Evolutionary conservation across 1,140 invertebrate species (phyloP), one percentile per base, ranked within the genome.

Genomic region (Asbolus verrucosus): DNA sequence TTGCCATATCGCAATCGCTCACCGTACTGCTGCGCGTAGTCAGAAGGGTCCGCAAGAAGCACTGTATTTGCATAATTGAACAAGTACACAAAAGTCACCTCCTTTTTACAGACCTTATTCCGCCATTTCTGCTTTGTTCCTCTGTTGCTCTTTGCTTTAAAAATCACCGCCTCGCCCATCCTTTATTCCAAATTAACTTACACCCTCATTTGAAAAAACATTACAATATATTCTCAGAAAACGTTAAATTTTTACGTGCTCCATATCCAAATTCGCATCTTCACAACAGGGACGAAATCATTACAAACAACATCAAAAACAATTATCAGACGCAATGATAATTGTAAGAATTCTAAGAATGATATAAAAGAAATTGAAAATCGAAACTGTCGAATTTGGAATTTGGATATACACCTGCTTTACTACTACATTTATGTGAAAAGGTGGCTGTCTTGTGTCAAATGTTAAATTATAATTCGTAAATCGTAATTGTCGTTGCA

Each of bases 61-160:
- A 62, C 16, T 61, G 50, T 59, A 71, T 71, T 71, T 71, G 65
- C 69, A 71, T 71, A 71, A 71, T 71, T 71, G 69, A 71, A 71
- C 61, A 71, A 71, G 69, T 71, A 71, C 63, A 71, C 38, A 59
- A 71, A 71, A 71, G 63, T 71, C 59, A 71, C 69, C 69, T 54
- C 63, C 62, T 71, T 43, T 71, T 61, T 61, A 50, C 61, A 65
- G 46, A 60, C 41, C 69, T 46, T 59, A 63, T 70, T 70, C 30
- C 63, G 41, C 65, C 60, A 70, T 70, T 71, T 60, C 59, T 71
- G 66, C 66, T 71, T 71, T 54, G 63, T 67, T 66, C 39, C 19
- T 41, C 63, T 67, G 61, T 65, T 65, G 50, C 46, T 9, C 46
- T 54, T 54, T 27, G 46, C 46, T 27, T 54, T 54, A 24, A 54